Evolutionary conservation across 2,888 invertebrate species (phyloP).

Genomic region (Campoletis raptor): DNA sequence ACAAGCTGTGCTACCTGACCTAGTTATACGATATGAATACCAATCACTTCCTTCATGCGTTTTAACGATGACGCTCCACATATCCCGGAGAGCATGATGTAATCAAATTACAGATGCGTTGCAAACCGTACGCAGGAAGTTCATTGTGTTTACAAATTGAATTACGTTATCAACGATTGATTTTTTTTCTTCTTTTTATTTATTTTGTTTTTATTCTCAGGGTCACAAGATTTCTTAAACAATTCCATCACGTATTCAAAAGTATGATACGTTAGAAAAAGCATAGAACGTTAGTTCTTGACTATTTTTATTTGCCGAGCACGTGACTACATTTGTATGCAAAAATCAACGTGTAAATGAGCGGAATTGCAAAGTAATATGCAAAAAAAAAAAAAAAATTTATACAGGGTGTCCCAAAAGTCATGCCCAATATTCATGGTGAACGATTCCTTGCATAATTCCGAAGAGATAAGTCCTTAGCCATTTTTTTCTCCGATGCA

Average conservation of each 20-base stretch:
- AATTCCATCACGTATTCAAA: background rate
- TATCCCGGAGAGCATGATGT: constrained; percentile 69
- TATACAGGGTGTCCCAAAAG: background rate
- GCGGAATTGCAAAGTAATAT: background rate
- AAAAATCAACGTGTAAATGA: background rate
- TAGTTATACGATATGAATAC: constrained; percentile 74
- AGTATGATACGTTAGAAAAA: background rate
- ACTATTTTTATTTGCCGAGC: background rate
- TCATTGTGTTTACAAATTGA: constrained; percentile 67
- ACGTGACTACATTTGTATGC: background rate
- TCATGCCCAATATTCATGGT: background rate
- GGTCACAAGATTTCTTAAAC: background rate
- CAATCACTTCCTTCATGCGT: constrained; percentile 74
- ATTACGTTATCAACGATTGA: constrained; percentile 53
- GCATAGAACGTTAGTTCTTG: background rate
- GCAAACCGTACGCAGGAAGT: constrained; percentile 68
- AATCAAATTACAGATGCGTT: constrained; percentile 71
- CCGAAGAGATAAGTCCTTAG: background rate
- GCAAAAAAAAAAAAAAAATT: background rate
- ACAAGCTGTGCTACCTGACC: constrained; percentile 72
- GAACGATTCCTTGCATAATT: background rate
- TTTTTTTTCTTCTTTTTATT: constrained; percentile 15
- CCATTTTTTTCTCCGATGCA: background rate
- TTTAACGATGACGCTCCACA: constrained; percentile 71
- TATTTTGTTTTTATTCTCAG: background rate